Percentiles rank a stretch among this genome's conserved stretches.
Evolutionary conservation across 2,113 vertebrate species (phyloP).

Genomic region (Hystrix cristata): DNA sequence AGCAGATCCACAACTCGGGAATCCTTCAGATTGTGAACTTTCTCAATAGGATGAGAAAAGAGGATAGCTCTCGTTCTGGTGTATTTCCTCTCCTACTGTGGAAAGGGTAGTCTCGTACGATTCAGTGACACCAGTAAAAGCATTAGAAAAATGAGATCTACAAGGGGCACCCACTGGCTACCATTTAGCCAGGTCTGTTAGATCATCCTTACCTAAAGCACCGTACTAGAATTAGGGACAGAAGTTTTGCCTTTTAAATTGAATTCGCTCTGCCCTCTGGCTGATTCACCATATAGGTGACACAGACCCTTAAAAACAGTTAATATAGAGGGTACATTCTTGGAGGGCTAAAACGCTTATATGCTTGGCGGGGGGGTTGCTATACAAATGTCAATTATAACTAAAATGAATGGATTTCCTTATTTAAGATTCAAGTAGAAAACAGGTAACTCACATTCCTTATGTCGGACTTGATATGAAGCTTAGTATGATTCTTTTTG

Average conservation of each 20-base stretch:
- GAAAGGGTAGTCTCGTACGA: background rate
- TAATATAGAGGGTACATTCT: background rate
- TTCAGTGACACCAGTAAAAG: background rate
- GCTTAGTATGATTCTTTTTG: background rate
- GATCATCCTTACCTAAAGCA: background rate
- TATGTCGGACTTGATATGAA: background rate
- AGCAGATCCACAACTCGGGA: background rate
- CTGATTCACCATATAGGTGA: background rate
- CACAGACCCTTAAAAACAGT: slow-evolving; percentile 2
- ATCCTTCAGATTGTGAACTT: background rate
- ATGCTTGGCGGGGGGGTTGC: background rate
- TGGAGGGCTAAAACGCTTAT: background rate
- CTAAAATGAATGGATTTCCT: background rate
- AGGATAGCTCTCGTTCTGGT: background rate
- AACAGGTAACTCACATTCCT: background rate
- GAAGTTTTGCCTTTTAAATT: background rate
- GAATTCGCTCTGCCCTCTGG: background rate
- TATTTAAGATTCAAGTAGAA: background rate
- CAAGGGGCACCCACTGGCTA: background rate
- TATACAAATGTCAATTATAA: background rate
- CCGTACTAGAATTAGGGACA: background rate
- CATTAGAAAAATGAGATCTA: background rate
- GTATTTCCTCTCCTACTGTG: background rate
- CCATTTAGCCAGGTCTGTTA: background rate
- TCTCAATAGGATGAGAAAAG: background rate